Evolutionary conservation across 2,797 vertebrate species (phyloP), one percentile per base, ranked within the genome.

Genomic region (Betta splendens): DNA sequence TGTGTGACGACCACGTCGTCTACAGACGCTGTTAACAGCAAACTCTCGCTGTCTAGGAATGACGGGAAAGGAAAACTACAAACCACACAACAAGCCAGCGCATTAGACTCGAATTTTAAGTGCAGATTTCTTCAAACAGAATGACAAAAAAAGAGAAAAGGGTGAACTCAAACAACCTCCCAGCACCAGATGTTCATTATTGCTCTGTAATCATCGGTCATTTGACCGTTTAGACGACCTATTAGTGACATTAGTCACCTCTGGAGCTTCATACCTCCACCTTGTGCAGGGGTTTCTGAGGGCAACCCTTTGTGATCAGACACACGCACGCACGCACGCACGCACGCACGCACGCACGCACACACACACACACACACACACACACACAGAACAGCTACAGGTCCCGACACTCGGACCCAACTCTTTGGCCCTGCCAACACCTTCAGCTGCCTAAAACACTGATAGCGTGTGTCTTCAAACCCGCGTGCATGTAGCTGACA

Each of bases 391-490:
- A 18, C 9, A n/a, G 21, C 42, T 59, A 85, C 71, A 61, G 58
- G 52, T 63, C 69, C 52, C 48, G 79, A 80, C 88, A 80, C 68
- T 46, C 42, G 81, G 77, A 83, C 83, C 80, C 11, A 9, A 64
- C 56, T 71, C 64, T 31, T 66, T 56, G 57, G 47, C 80, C 64
- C 84, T 78, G 74, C 57, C 79, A 84, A 75, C 81, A 83, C 77
- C 72, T 79, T 58, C 44, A 62, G 36, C 58, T 61, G 55, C 16
- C 39, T 48, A 37, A 69, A 81, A 75, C 73, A 66, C 68, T 76
- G 67, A 79, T 75, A 68, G 46, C 59, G 54, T 48, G 47, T 67
- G 64, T 64, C 58, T 75, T 65, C 45, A 75, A 75, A 80, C 61
- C 70, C 55, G 11, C 25, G 46, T 18, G 40, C 62, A 12, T 77